phyloP scores from a whole-genome alignment of 2,888 invertebrate genomes.

The Drosophila testacea region DNA sequence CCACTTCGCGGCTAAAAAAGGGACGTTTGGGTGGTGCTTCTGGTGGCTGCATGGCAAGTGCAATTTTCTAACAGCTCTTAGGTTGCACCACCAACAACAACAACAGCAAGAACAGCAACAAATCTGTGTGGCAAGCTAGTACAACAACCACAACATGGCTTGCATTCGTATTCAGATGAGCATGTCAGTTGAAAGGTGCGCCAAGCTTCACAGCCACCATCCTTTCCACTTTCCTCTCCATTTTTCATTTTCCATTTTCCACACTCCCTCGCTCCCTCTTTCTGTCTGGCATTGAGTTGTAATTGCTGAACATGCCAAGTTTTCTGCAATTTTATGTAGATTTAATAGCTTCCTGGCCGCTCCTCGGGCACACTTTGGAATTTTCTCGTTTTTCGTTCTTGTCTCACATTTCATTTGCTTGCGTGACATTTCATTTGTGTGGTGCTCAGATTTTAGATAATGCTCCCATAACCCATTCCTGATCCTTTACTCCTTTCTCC shows the following conservation, averaged over 20 bases:
- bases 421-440: conserved; percentile 76
- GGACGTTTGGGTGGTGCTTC: not conserved
- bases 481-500: not conserved
- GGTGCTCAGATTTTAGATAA: conserved; percentile 58
- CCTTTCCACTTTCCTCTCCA: not conserved
- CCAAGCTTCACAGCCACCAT: conserved; percentile 26
- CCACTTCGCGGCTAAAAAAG: conserved; percentile 54
- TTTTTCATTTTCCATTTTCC: not conserved
- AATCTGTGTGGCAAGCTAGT: conserved; percentile 30
- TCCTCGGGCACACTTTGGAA: conserved; percentile 29
- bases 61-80: conserved; percentile 79
- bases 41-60: conserved; percentile 52
- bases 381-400: conserved; percentile 39
- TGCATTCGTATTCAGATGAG: conserved; percentile 75
- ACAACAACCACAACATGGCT: conserved; percentile 25
- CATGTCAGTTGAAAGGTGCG: conserved; percentile 76
- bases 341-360: conserved; percentile 77
- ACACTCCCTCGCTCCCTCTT: too few relatives aligned
- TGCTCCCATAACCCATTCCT: not conserved
- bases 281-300: conserved; percentile 59
- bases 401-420: conserved; percentile 73
- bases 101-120: conserved; percentile 17
- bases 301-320: conserved; percentile 80
- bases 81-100: conserved; percentile 55
- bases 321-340: conserved; percentile 79